Evolutionary conservation across 2,113 vertebrate genomes (phyloP), one percentile per base, ranked within the genome.

Genomic region (Pachycephala philippinensis): DNA sequence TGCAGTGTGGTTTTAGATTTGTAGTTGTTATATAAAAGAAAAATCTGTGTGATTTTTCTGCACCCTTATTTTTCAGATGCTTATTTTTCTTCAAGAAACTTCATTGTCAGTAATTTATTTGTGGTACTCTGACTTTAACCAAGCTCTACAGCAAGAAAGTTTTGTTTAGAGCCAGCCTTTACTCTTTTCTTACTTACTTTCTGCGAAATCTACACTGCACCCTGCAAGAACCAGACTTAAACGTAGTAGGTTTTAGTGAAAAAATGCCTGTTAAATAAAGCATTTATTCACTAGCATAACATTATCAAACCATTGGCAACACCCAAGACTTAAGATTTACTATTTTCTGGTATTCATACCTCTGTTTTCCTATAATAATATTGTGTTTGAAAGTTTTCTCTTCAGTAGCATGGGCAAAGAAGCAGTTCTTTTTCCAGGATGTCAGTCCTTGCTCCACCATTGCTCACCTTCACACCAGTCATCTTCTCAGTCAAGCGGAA

Each of bases 401-500:
- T 65, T 61, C 44, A n/a, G 30, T 4, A 52, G 20, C 23, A 37
- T 0, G 12, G 47, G 44, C 39, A 86, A 60, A 91, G 42, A 50
- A 52, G 39, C 7, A 60, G 18, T 17, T 94, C 9, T 59, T 90
- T 80, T 87, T 64, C 60, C 60, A 80, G 20, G 53, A 35, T 16
- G 13, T 30, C 80, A 75, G 9, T 23, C 42, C n/a, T 33, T 31
- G 37, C 44, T 77, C 44, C 26, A 61, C 52, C 44, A 20, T 2
- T 42, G 70, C 57, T 94, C 84, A 83, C 78, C 74, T 96, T 94
- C 66, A 77, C 71, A 83, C 76, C 64, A 69, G 18, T 18, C 17
- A 1, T 56, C 22, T 59, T 52, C 84, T 87, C 95, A 88, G 60
- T 83, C 88, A 94, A 82, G 92, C 72, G 75, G 92, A 94, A 96